Evolutionary conservation across 2,797 vertebrate species (phyloP).

Genomic region (Sebastes variabilis): DNA sequence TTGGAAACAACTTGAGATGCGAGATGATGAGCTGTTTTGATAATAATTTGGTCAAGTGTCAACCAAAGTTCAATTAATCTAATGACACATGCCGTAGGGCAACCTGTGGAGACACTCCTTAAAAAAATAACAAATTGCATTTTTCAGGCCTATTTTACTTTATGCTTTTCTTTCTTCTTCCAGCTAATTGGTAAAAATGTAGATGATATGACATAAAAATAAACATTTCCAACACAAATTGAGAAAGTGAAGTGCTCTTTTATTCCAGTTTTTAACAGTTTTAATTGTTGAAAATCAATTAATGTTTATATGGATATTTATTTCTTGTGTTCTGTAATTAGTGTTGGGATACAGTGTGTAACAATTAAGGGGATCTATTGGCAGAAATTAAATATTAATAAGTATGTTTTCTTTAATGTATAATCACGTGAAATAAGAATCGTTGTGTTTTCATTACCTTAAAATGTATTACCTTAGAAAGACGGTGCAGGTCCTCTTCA

Average conservation of each 20-base stretch:
- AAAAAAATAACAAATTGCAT: background rate
- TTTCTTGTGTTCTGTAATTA: background rate
- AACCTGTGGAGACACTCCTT: background rate
- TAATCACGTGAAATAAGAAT: no score
- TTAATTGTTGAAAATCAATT: background rate
- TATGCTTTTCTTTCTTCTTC: background rate
- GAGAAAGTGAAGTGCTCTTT: background rate
- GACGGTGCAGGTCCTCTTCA: no score
- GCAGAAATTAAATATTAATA: no score
- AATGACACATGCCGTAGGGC: background rate
- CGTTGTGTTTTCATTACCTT: no score
- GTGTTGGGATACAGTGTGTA: no score
- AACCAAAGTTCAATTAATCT: background rate
- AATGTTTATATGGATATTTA: background rate
- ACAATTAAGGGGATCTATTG: no score
- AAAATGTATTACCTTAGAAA: no score
- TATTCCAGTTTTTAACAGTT: background rate
- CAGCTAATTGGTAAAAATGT: background rate
- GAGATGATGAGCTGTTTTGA: background rate
- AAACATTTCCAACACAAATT: background rate
- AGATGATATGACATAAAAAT: background rate
- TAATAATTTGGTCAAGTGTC: constrained; percentile 1
- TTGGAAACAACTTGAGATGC: constrained; percentile 15
- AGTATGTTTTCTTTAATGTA: no score
- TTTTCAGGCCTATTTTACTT: background rate